phyloP scores from a whole-genome alignment of 2,113 vertebrate species.

The Steatornis caripensis region DNA sequence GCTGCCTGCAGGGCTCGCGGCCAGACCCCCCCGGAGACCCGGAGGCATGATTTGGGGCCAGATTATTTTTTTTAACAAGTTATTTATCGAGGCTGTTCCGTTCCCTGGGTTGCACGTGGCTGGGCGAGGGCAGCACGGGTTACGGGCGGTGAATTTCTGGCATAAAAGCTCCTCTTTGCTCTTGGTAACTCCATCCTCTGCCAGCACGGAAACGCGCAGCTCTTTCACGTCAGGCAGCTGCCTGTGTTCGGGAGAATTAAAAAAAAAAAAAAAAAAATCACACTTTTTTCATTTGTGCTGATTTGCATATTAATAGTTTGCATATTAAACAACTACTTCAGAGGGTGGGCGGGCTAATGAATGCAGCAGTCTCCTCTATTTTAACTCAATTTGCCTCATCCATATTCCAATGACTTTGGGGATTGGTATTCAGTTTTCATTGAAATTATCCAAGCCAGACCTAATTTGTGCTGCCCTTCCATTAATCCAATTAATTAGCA shows the following conservation, averaged over 20 bases:
- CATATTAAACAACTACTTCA: constrained; percentile 98
- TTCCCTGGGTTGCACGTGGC: not conserved
- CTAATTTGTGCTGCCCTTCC: constrained; percentile 88
- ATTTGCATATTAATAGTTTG: constrained; percentile 99
- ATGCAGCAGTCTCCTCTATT: constrained; percentile 91
- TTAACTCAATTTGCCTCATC: constrained; percentile 98
- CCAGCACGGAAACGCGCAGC: not conserved
- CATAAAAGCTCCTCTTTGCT: not conserved
- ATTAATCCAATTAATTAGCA: constrained; percentile 99
- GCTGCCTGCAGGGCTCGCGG: not conserved
- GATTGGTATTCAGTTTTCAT: constrained; percentile 86
- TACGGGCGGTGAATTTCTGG: not conserved
- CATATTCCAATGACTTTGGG: constrained; percentile 90
- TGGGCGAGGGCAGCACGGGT: not conserved
- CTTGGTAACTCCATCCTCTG: not conserved
- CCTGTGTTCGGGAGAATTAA: constrained; percentile 75
- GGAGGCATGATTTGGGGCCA: accelerated
- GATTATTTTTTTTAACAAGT: too few relatives aligned
- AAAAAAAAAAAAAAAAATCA: constrained; percentile 75
- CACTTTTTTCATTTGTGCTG: constrained; percentile 81
- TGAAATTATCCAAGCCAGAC: constrained; percentile 86
- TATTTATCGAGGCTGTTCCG: not conserved
- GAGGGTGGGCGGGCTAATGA: constrained; percentile 97
- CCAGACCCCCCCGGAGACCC: not conserved
- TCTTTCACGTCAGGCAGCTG: constrained; percentile 79